Evolutionary conservation across 2,113 vertebrate genomes (phyloP).

Genomic region (Deroptyus accipitrinus): DNA sequence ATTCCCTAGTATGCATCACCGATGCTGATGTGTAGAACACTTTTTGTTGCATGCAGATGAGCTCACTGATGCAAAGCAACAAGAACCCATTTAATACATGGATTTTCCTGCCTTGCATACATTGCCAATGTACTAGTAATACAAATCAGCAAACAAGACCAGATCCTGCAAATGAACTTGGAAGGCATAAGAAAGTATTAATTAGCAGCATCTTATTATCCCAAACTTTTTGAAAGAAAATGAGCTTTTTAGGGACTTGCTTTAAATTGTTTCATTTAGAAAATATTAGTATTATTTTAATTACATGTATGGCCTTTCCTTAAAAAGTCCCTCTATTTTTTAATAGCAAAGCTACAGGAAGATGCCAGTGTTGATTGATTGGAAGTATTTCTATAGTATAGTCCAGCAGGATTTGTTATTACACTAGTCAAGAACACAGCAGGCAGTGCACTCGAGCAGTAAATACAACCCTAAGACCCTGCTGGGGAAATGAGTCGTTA

Average conservation of each 20-base stretch:
- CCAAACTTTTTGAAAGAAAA: slow-evolving; percentile 25
- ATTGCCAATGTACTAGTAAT: not conserved
- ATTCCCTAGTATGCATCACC: not conserved
- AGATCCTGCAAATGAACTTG: not conserved
- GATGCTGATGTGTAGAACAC: not conserved
- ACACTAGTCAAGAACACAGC: not conserved
- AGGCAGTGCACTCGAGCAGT: not conserved
- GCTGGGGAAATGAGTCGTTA: not conserved
- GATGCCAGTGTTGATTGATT: not conserved
- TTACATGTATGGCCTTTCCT: not conserved
- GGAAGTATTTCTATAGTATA: not conserved
- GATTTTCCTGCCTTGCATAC: not conserved
- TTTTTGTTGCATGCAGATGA: not conserved
- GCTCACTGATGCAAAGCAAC: not conserved
- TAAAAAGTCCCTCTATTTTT: not conserved
- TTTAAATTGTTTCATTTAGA: slow-evolving; percentile 12
- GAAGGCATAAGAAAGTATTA: slow-evolving; percentile 11
- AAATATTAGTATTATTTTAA: slow-evolving; percentile 57
- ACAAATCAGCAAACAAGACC: not conserved
- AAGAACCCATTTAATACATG: not conserved
- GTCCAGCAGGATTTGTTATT: slow-evolving; percentile 26
- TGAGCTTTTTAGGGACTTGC: not conserved
- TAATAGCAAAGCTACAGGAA: slow-evolving; percentile 24
- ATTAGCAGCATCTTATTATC: slow-evolving; percentile 37
- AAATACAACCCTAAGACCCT: slow-evolving; percentile 8